phyloP scores from a whole-genome alignment of 2,113 vertebrate genomes.

The Lanius ludovicianus region DNA sequence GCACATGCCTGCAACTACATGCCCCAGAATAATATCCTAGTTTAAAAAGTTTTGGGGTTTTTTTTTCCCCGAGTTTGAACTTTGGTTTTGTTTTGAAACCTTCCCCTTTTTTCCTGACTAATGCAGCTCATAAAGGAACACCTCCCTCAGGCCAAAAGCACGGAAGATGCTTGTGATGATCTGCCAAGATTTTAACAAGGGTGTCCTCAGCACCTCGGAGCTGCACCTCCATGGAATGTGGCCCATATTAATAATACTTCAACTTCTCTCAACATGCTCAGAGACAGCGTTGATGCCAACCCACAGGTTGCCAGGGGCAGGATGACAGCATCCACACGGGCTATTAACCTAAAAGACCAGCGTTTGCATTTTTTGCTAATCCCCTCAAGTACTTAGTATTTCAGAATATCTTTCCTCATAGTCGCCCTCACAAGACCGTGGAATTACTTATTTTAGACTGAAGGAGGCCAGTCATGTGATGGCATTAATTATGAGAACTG shows the following conservation, averaged over 20 bases:
- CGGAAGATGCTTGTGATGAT: conserved; percentile 26
- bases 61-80: neutral
- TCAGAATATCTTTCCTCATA: neutral
- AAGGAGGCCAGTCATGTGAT: neutral
- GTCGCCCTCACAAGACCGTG: neutral
- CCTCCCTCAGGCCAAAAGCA: conserved; percentile 21
- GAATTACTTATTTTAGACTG: neutral
- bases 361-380: conserved; percentile 15
- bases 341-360: conserved; percentile 33
- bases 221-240: conserved; percentile 30
- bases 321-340: conserved; percentile 10
- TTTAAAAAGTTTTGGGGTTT: neutral
- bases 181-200: conserved; percentile 38
- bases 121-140: conserved; percentile 27
- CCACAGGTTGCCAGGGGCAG: neutral
- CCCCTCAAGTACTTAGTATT: neutral
- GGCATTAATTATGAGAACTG: conserved; percentile 2
- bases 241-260: neutral
- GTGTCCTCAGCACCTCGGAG: conserved; percentile 16
- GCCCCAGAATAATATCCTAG: neutral
- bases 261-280: conserved; percentile 12
- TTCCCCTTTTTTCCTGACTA: conserved; percentile 21
- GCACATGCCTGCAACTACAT: conserved; percentile 21
- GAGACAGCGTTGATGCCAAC: conserved; percentile 21
- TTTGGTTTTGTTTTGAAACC: conserved; percentile 53